phyloP scores from a whole-genome alignment of 2,888 invertebrate species.

The Hypercompe scribonia region DNA sequence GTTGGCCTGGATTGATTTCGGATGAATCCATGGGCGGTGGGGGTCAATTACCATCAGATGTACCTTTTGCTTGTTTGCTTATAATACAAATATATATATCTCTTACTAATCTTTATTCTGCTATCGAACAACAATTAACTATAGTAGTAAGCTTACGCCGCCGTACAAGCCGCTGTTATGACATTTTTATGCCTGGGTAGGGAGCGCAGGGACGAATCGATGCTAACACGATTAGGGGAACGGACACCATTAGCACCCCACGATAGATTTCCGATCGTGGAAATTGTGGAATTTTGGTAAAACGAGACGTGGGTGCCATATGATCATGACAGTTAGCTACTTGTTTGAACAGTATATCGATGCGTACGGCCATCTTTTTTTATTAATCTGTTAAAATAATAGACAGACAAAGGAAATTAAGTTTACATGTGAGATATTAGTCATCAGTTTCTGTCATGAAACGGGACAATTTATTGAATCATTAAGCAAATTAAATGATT shows the following conservation, averaged over 20 bases:
- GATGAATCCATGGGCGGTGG: too few relatives aligned
- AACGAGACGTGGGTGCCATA: neutral
- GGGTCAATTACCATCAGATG: too few relatives aligned
- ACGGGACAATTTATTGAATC: too few relatives aligned
- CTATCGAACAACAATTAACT: neutral
- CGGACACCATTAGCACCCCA: constrained; percentile 47
- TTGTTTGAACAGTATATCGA: neutral
- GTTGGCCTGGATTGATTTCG: too few relatives aligned
- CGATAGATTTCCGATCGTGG: constrained; percentile 20
- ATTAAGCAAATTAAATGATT: too few relatives aligned
- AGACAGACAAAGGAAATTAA: neutral
- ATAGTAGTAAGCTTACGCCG: constrained; percentile 8
- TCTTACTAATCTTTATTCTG: neutral
- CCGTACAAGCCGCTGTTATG: constrained; percentile 22
- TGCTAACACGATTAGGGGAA: constrained; percentile 59
- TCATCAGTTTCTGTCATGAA: too few relatives aligned
- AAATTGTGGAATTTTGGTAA: constrained; percentile 12
- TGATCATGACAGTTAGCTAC: neutral
- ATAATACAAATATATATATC: too few relatives aligned
- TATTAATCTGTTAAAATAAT: neutral
- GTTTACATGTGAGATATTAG: too few relatives aligned
- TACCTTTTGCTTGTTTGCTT: too few relatives aligned
- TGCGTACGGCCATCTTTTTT: neutral
- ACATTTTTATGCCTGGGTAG: constrained; percentile 43
- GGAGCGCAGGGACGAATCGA: constrained; percentile 48